Percentiles rank a stretch among this genome's conserved stretches.
Conservation (phyloP, 2,888 invertebrate genomes). For the Geophilus truncorum region DNA sequence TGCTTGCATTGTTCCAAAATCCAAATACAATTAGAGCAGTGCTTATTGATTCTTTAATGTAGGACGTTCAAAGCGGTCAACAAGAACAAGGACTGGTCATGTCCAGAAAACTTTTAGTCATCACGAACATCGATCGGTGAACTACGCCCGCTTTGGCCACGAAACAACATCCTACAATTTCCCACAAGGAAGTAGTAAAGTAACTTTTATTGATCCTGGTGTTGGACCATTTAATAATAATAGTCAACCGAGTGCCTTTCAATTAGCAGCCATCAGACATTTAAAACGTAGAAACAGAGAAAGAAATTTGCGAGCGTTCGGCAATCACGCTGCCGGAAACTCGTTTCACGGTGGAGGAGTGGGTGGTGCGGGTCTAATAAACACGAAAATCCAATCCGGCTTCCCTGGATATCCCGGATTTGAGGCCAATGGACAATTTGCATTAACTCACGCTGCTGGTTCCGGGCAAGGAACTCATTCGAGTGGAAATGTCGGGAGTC, state of each 20-base stretch:
- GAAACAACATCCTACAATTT: background rate
- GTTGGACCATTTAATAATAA: background rate
- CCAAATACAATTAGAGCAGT: background rate
- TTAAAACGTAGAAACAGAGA: background rate
- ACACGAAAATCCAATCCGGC: background rate
- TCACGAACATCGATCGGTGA: conserved; percentile 30
- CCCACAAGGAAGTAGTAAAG: background rate
- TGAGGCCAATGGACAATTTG: background rate
- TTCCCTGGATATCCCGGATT: background rate
- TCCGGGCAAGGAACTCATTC: background rate
- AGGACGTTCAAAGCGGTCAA: background rate
- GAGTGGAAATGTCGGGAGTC: background rate
- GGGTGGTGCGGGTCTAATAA: background rate
- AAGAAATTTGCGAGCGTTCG: background rate
- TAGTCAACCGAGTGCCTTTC: conserved; percentile 2
- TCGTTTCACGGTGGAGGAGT: background rate
- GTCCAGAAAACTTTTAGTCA: conserved; percentile 19
- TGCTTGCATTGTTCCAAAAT: background rate
- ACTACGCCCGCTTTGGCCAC: conserved; percentile 33
- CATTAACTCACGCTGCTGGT: background rate
- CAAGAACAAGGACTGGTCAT: background rate
- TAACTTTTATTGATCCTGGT: background rate
- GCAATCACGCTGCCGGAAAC: background rate
- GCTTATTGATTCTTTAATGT: background rate
- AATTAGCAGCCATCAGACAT: conserved; percentile 3